Evolutionary conservation across 2,113 vertebrate species (phyloP).

Genomic region (Illadopsis cleaveri): DNA sequence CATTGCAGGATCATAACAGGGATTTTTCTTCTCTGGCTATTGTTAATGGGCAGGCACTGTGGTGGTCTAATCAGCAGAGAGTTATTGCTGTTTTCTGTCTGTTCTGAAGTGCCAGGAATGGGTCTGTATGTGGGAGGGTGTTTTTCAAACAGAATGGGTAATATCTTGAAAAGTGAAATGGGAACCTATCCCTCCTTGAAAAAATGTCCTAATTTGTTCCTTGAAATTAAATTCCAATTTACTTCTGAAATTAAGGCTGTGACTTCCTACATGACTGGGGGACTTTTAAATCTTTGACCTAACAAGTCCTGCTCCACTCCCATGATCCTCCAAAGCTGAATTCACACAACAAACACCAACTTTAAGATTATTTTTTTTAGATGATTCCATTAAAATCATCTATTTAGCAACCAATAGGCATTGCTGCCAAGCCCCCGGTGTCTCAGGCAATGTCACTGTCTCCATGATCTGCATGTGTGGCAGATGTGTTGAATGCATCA

Average conservation of each 20-base stretch:
- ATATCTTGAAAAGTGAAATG: neutral
- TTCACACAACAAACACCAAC: neutral
- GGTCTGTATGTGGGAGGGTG: neutral
- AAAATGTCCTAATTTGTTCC: neutral
- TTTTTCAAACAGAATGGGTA: neutral
- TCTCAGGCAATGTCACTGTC: neutral
- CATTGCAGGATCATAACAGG: fast-evolving
- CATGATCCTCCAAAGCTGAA: neutral
- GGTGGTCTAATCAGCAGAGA: neutral
- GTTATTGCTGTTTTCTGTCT: neutral
- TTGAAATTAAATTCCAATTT: neutral
- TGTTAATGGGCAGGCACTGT: neutral
- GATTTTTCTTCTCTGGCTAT: neutral
- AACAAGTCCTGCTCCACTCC: neutral
- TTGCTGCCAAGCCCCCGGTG: neutral
- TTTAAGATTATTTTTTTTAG: neutral
- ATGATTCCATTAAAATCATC: neutral
- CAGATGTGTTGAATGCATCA: constrained; percentile 34
- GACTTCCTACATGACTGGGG: neutral
- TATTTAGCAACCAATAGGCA: neutral
- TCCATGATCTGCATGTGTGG: neutral
- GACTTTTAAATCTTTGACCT: neutral
- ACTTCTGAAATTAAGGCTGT: neutral
- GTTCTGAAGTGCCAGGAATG: neutral
- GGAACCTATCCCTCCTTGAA: neutral